Base-by-base conservation (phyloP, 64 coral and sea anemone genomes). In the Astreopora myriophthalma region DNA sequence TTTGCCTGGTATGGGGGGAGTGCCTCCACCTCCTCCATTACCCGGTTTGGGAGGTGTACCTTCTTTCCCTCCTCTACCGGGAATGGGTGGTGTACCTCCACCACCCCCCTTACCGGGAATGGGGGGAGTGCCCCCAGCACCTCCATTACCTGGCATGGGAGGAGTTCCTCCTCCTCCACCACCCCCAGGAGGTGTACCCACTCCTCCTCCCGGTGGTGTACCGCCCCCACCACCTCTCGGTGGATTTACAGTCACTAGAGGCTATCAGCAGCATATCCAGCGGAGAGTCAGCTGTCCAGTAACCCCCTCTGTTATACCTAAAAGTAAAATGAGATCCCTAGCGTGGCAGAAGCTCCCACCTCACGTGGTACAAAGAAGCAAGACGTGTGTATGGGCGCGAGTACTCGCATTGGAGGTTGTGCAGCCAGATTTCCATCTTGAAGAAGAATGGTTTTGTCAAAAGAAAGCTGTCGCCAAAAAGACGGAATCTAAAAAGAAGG, bases 391-490 rank as follows among this genome's bases (percentile, higher is more conserved):
- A 1, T 99, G 97, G 97, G 29, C 93, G 0, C 60, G 90, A 24
- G 97, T 99, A 2, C 55, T 86, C 20, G 84, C 72, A 13, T 52
- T 99, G 42, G 82, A 76, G 27, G 79, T 88, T 0, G 69, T 99
- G 0, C 97, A 95, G 35, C 94, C 94, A 20, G 94, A 99, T 70
- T 99, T 99, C 51, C 63, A 80, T 0, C 90, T 99, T 31, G 94
- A 91, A 34, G 97, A 99, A 36, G 97, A 99, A 63, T 75, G 92
- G 80, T 99, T 99, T 93, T 99, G 97, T 39, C 97, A 99, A 62
- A 99, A 99, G 55, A 95, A 90, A 40, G 83, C 80, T 6, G 85
- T 65, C 6, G 70, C 74, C n/a, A 87, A 95, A 16, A 92, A 99
- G 33, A 78, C 88, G 22, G 94, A 95, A 0, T 78, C 86, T 1